These are phyloP conservation scores for Archilochus colubris DNA, from an alignment of 2,113 vertebrate genomes.

Conservation along the genomic window DNA sequence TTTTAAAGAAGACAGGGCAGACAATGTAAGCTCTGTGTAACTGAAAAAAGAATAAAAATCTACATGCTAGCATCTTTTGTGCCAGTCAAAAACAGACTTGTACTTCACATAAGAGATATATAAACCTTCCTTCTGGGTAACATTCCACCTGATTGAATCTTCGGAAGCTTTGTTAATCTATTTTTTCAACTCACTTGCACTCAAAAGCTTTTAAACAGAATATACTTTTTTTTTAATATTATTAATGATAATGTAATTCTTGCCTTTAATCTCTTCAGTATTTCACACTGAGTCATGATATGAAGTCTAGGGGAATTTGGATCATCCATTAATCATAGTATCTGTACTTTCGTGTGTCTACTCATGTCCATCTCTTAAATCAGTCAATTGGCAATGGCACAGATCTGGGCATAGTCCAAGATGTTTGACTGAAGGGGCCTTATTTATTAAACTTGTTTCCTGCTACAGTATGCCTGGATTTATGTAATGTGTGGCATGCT, in stretches of 20 bases:
- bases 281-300: constrained; percentile 92
- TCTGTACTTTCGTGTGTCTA: constrained; percentile 85
- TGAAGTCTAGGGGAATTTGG: constrained; percentile 84
- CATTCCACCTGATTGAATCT: constrained; percentile 75
- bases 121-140: constrained; percentile 72
- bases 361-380: constrained; percentile 93
- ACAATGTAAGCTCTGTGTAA: constrained; percentile 16
- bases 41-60: constrained; percentile 73
- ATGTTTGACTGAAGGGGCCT: constrained; percentile 84
- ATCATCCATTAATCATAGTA: constrained; percentile 87
- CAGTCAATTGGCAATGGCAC: constrained; percentile 87
- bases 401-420: constrained; percentile 71
- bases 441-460: constrained; percentile 84
- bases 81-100: constrained; percentile 54
- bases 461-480: constrained; percentile 81
- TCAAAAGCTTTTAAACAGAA: constrained; percentile 79
- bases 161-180: constrained; percentile 74
- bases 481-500: constrained; percentile 83
- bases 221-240: constrained; percentile 80
- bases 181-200: constrained; percentile 76
- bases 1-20: constrained; percentile 17
- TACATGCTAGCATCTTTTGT: constrained; percentile 70
- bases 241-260: constrained; percentile 78
- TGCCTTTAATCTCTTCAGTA: constrained; percentile 82
- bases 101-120: constrained; percentile 54